Evolutionary conservation across 2,113 vertebrate species (phyloP).

Genomic region (Conger conger): DNA sequence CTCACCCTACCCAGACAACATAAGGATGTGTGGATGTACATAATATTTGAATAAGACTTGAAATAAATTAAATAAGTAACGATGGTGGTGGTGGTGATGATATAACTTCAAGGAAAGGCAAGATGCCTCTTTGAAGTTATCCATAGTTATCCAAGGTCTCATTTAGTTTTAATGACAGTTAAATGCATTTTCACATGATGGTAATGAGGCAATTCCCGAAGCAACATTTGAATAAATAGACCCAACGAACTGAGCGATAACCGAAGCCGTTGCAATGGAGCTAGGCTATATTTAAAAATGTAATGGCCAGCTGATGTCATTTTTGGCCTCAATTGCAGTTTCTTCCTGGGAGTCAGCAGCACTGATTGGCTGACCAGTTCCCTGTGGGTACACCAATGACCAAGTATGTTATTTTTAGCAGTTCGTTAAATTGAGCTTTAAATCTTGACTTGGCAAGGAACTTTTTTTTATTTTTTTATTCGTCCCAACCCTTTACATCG

Average conservation of each 20-base stretch:
- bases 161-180: neutral
- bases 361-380: neutral
- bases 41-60: neutral
- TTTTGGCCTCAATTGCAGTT: constrained; percentile 1
- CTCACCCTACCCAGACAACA: neutral
- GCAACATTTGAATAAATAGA: neutral
- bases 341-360: neutral
- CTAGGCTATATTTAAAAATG: neutral
- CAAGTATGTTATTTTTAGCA: constrained; percentile 16
- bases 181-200: neutral
- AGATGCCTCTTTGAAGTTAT: neutral
- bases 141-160: neutral
- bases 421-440: constrained; percentile 22
- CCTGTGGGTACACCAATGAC: neutral
- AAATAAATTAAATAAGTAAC: neutral
- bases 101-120: neutral
- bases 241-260: neutral
- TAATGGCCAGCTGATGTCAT: neutral
- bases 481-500: neutral
- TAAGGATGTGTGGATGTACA: neutral
- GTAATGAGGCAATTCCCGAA: neutral
- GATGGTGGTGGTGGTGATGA: neutral
- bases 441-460: neutral
- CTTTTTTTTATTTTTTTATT: neutral
- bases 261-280: neutral